Base-by-base conservation (phyloP, 2,113 vertebrate genomes). In the Beaufortia kweichowensis region DNA sequence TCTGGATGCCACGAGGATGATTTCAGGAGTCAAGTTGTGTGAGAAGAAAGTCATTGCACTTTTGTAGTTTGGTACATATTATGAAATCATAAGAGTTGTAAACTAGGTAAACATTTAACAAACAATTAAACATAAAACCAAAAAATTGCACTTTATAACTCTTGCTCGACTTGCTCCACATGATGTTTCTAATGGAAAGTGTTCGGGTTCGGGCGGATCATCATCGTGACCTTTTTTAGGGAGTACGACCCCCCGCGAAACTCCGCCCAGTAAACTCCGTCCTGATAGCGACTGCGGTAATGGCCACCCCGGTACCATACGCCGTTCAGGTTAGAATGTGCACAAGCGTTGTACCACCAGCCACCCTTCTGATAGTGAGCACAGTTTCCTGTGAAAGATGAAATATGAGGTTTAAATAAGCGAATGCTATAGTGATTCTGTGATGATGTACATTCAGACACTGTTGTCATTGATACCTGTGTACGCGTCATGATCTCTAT, bases 331-430 rank as follows among this genome's bases (percentile, higher is more conserved):
- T 95, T 95, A 23, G 94, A 95, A 73, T 95, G 94, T 61, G 94
- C 94, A 0, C 94, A 95, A 3, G 94, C 93, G 0, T 95, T 95
- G 50, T 95, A 95, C 94, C 94, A 95, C 94, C 94, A 95, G 62
- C 94, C 94, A 48, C 94, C 94, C 68, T 95, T 95, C 86, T 95
- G 94, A 84, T 95, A 95, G 35, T 95, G 94, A 35, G 94, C 94
- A 64, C 94, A 95, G 33, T 95, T 95, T 57, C 94, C 94, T 95
- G 84, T 79, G 43, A 9, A 31, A 79, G 31, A 53, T 29, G 17
- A 43, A 31, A 63, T 15, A 50, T 23, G 2, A 39, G 26, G 53
- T 17, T 24, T 24, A 31, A 61, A 15, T 11, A 31, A 39, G 8
- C 9, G 10, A 39, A 39, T 39, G 35, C 35, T 39, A 39, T 10